Percentiles rank a stretch among this genome's conserved stretches.
Evolutionary conservation across 2,888 invertebrate species (phyloP).

Genomic region (Unio delphinus): DNA sequence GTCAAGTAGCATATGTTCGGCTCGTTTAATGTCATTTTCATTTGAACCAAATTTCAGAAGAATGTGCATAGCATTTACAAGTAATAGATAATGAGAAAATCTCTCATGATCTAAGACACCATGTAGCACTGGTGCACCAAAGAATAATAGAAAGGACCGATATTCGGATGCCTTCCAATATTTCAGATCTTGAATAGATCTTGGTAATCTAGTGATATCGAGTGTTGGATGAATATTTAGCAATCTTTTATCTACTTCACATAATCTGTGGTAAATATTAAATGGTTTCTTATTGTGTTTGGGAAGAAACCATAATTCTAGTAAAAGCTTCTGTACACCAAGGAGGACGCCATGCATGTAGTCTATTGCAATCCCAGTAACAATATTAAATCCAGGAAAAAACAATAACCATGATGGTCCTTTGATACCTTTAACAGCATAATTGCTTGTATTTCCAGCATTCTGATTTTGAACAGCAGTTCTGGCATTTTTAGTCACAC

Average conservation of each 20-base stretch:
- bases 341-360: constrained; percentile 36
- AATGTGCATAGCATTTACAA: too few relatives aligned
- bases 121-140: too few relatives aligned
- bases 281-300: constrained; percentile 11
- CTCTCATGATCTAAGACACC: too few relatives aligned
- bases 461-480: too few relatives aligned
- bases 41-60: too few relatives aligned
- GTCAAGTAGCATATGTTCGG: too few relatives aligned
- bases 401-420: constrained; percentile 3
- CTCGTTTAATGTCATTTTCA: too few relatives aligned
- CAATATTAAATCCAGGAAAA: constrained; percentile 7
- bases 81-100: too few relatives aligned
- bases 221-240: constrained; percentile 13
- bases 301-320: constrained; percentile 23
- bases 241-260: not conserved
- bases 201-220: constrained; percentile 20
- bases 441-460: constrained; percentile 22
- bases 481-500: too few relatives aligned
- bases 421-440: constrained; percentile 7
- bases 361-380: constrained; percentile 19
- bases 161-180: constrained; percentile 19
- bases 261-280: constrained; percentile 9
- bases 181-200: constrained; percentile 4
- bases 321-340: constrained; percentile 24
- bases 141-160: too few relatives aligned